Percentiles rank a stretch among this genome's conserved stretches.
phyloP scores from a whole-genome alignment of 2,888 invertebrate species.

The Leucophenga montana region DNA sequence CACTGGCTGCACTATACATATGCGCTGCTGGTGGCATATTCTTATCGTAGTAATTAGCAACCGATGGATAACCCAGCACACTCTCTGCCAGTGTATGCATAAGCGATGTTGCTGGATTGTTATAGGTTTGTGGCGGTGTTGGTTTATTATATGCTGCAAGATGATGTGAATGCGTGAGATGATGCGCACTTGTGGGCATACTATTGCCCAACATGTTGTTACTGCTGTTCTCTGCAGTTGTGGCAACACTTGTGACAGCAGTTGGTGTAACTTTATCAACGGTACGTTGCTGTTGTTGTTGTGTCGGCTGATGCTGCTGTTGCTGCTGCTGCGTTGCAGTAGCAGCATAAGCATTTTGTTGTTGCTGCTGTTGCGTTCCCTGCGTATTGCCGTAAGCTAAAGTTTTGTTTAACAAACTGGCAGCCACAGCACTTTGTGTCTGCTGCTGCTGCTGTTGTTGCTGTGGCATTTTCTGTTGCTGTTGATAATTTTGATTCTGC shows the following conservation, averaged over 20 bases:
- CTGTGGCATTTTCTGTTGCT: conserved; percentile 37
- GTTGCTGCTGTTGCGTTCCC: conserved; percentile 51
- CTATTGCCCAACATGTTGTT: conserved; percentile 54
- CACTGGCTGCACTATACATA: conserved; percentile 74
- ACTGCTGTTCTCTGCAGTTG: conserved; percentile 31
- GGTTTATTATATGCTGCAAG: conserved; percentile 69
- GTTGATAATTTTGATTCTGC: conserved; percentile 28
- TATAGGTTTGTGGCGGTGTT: conserved; percentile 66
- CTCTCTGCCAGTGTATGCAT: conserved; percentile 68
- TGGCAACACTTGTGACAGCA: conserved; percentile 25
- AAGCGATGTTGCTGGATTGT: conserved; percentile 63
- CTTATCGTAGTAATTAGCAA: conserved; percentile 75
- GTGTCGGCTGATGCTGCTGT: conserved; percentile 36
- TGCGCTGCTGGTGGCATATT: conserved; percentile 77
- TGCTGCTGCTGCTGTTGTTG: conserved; percentile 43
- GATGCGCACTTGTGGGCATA: conserved; percentile 52
- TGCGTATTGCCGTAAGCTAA: conserved; percentile 42
- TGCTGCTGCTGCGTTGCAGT: conserved; percentile 47
- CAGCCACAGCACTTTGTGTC: conserved; percentile 30
- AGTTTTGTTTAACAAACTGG: conserved; percentile 11
- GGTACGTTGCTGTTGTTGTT: conserved; percentile 43
- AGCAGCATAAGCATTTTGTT: conserved; percentile 46
- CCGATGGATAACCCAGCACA: conserved; percentile 62
- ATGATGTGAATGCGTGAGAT: conserved; percentile 68
- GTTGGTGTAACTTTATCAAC: conserved; percentile 44